Percentiles rank a stretch among this genome's conserved stretches.
Evolutionary conservation across 64 coral and sea anemone genomes (phyloP).

Genomic region (Dendronephthya gigantea): DNA sequence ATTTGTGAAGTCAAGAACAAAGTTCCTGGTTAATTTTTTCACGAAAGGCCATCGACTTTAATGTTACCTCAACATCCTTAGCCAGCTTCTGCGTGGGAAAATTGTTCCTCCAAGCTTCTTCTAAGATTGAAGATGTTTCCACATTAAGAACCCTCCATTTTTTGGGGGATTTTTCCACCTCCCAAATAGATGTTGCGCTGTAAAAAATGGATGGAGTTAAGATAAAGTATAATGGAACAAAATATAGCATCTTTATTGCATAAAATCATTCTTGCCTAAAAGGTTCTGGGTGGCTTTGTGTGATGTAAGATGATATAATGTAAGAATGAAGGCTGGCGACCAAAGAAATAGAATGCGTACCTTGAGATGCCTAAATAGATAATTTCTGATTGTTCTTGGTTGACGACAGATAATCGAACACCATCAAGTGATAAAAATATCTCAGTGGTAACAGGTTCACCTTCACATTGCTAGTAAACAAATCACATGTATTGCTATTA

Average conservation of each 20-base stretch:
- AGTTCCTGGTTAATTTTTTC: too few relatives aligned
- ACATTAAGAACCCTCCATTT: conserved; percentile 73
- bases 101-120: conserved; percentile 88
- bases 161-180: conserved; percentile 58
- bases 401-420: conserved; percentile 75
- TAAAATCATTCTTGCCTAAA: neutral
- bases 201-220: neutral
- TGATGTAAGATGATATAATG: too few relatives aligned
- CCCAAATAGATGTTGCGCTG: conserved; percentile 86
- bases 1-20: too few relatives aligned
- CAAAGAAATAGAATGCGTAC: conserved; percentile 14
- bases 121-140: conserved; percentile 66
- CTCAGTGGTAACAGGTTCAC: conserved; percentile 53
- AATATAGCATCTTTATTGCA: too few relatives aligned
- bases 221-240: neutral
- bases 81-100: neutral
- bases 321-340: neutral
- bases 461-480: conserved; percentile 49
- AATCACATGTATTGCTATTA: neutral
- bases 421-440: conserved; percentile 86
- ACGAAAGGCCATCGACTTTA: conserved; percentile 51
- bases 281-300: neutral
- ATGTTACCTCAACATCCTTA: conserved; percentile 25
- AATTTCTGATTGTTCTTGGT: conserved; percentile 75
- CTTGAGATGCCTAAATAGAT: conserved; percentile 65